Conservation (phyloP, 2,888 invertebrate species). For the Dolichomitus sp. region DNA sequence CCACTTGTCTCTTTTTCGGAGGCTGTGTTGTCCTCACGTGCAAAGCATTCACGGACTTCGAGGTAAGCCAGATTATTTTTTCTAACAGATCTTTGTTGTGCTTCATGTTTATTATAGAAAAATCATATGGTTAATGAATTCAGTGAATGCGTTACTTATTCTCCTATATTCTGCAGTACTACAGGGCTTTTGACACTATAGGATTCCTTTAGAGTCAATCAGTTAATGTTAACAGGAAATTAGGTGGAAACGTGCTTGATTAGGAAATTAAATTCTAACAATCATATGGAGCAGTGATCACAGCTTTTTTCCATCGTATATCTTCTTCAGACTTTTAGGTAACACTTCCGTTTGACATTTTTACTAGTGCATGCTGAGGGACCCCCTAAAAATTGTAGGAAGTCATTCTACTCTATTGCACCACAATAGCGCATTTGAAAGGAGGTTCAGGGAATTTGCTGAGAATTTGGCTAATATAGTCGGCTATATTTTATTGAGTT, state of each 20-base stretch:
- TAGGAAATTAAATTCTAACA: slow-evolving; percentile 29
- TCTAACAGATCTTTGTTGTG: not conserved
- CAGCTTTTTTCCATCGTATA: too few relatives aligned
- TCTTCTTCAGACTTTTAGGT: too few relatives aligned
- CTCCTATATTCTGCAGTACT: not conserved
- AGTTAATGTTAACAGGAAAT: not conserved
- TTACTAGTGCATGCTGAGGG: too few relatives aligned
- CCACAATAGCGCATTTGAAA: too few relatives aligned
- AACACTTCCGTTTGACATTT: too few relatives aligned
- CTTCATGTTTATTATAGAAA: not conserved
- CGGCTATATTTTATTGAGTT: too few relatives aligned
- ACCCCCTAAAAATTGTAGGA: too few relatives aligned
- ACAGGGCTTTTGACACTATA: not conserved
- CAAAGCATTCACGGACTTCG: slow-evolving; percentile 90
- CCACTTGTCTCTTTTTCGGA: slow-evolving; percentile 90
- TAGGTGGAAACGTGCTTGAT: slow-evolving; percentile 32
- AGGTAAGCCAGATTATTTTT: slow-evolving; percentile 87
- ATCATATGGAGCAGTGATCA: not conserved
- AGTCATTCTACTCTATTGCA: too few relatives aligned
- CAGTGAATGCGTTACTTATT: not conserved
- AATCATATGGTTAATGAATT: not conserved
- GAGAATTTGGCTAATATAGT: too few relatives aligned
- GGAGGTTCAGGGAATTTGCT: too few relatives aligned
- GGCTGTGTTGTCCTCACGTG: slow-evolving; percentile 89
- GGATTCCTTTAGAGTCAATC: not conserved